phyloP scores from a whole-genome alignment of 2,113 vertebrate genomes.

The Corythornis cristatus region DNA sequence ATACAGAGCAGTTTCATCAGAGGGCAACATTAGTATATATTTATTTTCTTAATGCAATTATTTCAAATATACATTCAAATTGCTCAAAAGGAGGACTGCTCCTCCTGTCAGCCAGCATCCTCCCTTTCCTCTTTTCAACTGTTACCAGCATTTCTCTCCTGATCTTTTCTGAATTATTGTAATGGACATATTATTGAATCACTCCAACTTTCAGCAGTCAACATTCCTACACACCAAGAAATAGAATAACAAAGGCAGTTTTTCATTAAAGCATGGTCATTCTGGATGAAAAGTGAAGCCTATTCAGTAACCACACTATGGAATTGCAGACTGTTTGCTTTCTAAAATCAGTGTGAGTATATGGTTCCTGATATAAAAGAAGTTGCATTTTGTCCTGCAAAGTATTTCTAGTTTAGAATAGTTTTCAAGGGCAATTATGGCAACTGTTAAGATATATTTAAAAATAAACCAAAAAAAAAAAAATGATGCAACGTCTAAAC shows the following conservation, averaged over 20 bases:
- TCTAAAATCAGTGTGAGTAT: slow-evolving; percentile 21
- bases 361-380: neutral
- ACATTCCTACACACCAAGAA: neutral
- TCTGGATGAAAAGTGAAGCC: slow-evolving; percentile 6
- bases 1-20: neutral
- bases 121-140: neutral
- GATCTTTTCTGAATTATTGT: slow-evolving; percentile 3
- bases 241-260: neutral
- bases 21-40: neutral
- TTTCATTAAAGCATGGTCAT: neutral
- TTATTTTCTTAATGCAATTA: neutral
- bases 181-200: slow-evolving; percentile 19
- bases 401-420: neutral
- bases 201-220: neutral
- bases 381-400: neutral
- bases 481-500: neutral
- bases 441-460: neutral
- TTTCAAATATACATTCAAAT: neutral
- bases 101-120: neutral
- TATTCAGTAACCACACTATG: neutral
- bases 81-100: neutral
- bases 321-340: neutral
- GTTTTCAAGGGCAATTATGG: neutral
- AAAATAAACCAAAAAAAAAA: neutral
- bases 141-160: neutral